Base-by-base conservation (phyloP, 1,140 invertebrate genomes). In the Solen grandis region DNA sequence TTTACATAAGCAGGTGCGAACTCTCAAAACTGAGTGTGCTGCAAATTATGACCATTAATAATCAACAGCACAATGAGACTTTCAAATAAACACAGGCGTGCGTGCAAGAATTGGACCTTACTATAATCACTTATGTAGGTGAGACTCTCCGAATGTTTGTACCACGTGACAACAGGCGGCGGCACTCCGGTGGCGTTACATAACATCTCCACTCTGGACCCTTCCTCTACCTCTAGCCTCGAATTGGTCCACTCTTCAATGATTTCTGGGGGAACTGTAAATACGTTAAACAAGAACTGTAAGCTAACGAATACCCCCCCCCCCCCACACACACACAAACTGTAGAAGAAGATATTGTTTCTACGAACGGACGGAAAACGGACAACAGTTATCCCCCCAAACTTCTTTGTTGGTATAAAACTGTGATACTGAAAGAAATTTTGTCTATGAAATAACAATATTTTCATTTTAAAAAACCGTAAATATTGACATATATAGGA, bases 131-230 rank as follows among this genome's bases (percentile, higher is more conserved):
- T 46, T 5, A 29, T 2, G 57, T 60, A 55, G 33, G 41, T 70
- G 13, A 80, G 8, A 1, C 38, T 54, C 25, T 80, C 60, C 10
- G 31, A 25, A 16, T 72, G 38, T 50, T 65, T 72, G 54, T 72
- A 65, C 77, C 77, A 80, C 59, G 68, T 80, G 59, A 80, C 77
- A 14, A 65, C 55, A 16, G 77, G 77, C 8, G 54, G 22, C 1
- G 77, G 77, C 8, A 80, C 77, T 2, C 77, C 77, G 3, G 77
- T 65, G 14, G 77, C 77, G 29, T 80, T 80, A 29, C 77, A 80
- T 16, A 63, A 25, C 5, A 80, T 55, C 1, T 70, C 66, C 1
- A 80, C 31, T 14, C 57, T 80, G 33, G 57, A 25, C 10, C 77
- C 77, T 55, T 80, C 77, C 27, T 13, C 41, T 4, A 80, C 57